Evolutionary conservation across 1,140 invertebrate genomes (phyloP).

Genomic region (Drosophila pruinosa): DNA sequence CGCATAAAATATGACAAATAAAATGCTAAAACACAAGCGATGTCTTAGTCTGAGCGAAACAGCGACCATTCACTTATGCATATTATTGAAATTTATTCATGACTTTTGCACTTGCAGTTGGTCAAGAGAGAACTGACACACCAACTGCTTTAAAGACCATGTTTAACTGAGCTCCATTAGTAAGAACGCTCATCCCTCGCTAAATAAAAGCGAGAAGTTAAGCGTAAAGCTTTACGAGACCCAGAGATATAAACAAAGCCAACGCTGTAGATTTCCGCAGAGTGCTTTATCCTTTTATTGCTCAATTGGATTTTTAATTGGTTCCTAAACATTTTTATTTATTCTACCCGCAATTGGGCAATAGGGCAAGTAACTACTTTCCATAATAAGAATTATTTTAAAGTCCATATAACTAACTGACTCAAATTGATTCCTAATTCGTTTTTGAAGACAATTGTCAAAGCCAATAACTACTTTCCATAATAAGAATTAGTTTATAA

Average conservation of each 20-base stretch:
- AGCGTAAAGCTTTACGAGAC: not conserved
- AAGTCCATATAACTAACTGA: no score
- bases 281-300: not conserved
- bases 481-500: no score
- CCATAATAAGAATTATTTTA: no score
- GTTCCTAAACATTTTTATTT: not conserved
- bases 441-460: no score
- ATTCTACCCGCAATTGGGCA: no score
- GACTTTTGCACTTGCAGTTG: constrained; percentile 37
- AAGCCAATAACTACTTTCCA: no score
- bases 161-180: not conserved
- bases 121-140: constrained; percentile 2
- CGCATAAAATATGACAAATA: constrained; percentile 41
- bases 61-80: constrained; percentile 37
- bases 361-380: no score
- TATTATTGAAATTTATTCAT: constrained; percentile 66
- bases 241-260: not conserved
- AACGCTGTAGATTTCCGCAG: not conserved
- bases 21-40: constrained; percentile 22
- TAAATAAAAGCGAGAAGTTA: not conserved
- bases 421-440: no score
- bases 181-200: not conserved
- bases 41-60: not conserved
- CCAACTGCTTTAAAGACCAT: not conserved
- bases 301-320: not conserved